Conservation (phyloP, 2,888 invertebrate species). For the Quadriops clusia region DNA sequence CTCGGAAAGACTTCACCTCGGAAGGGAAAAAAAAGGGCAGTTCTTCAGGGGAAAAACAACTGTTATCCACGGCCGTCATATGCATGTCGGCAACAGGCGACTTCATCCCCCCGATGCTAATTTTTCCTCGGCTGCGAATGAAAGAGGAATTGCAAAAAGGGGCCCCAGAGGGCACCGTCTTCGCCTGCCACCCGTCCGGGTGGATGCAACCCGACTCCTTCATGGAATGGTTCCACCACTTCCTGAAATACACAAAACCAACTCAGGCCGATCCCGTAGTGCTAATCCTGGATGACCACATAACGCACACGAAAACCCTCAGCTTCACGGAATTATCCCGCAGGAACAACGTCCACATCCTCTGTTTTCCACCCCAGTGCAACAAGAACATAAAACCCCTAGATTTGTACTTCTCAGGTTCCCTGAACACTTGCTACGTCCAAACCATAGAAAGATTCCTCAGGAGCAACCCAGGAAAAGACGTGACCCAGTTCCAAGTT, state of each 20-base stretch:
- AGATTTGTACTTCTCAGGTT: background rate
- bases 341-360: constrained; percentile 3
- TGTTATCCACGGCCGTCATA: constrained; percentile 20
- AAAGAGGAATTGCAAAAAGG: constrained; percentile 21
- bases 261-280: constrained; percentile 20
- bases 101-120: constrained; percentile 22
- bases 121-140: constrained; percentile 25
- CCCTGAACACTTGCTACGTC: background rate
- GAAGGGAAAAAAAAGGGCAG: too few relatives aligned
- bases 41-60: constrained; percentile 22
- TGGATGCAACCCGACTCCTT: constrained; percentile 24
- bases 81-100: constrained; percentile 21
- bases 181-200: constrained; percentile 21
- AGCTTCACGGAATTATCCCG: constrained; percentile 21
- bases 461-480: too few relatives aligned
- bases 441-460: too few relatives aligned
- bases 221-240: constrained; percentile 25
- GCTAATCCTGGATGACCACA: constrained; percentile 26
- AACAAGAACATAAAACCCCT: constrained; percentile 11
- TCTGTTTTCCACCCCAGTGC: constrained; percentile 24
- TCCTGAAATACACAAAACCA: constrained; percentile 20
- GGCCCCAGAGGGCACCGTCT: constrained; percentile 24
- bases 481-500: too few relatives aligned
- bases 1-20: constrained; percentile 20
- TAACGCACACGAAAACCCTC: constrained; percentile 22